Evolutionary conservation across 2,113 vertebrate species (phyloP), one percentile per base, ranked within the genome.

Genomic region (Eupsittula cactorum): DNA sequence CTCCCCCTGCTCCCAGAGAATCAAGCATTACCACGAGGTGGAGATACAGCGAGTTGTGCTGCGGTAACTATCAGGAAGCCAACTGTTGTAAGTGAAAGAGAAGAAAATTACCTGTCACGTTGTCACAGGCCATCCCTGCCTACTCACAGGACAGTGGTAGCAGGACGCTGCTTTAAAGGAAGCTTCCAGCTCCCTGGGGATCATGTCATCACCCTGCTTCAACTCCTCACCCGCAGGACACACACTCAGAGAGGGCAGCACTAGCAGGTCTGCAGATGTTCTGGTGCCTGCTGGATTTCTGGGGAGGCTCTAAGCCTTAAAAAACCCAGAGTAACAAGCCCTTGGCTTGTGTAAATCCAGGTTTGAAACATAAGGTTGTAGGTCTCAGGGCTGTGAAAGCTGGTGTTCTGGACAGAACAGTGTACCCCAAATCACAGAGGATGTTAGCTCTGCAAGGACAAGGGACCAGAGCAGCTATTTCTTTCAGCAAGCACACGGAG

Each of bases 401-500:
- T 27, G 31, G 57, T 49, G 24, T 20, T 55, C 28, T 33, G 16
- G 27, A 65, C 24, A 41, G 13, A 78, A 23, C 57, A 29, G 16
- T 3, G 42, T 6, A 27, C 7, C 5, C 6, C 35, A 55, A 39
- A 68, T 16, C 23, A 74, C 0, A 0, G 12, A 70, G 70, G 42
- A 71, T 29, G 15, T 28, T 49, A 42, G n/a, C 41, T 68, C 68
- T 77, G 31, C 24, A 47, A 60, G 31, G 19, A 67, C 19, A 63
- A 0, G 1, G 18, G 28, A 46, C 20, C 35, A n/a, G 19, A 8
- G 20, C 21, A 68, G n/a, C 15, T 15, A 3, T 11, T 57, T 83
- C 59, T 63, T 53, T 47, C 42, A 67, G 59, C 23, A 67, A 62
- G 52, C 47, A 73, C 39, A 25, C 5, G 9, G 19, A 57, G 20